phyloP scores from a whole-genome alignment of 1,140 invertebrate species.

The Scaptodrosophila lebanonensis region DNA sequence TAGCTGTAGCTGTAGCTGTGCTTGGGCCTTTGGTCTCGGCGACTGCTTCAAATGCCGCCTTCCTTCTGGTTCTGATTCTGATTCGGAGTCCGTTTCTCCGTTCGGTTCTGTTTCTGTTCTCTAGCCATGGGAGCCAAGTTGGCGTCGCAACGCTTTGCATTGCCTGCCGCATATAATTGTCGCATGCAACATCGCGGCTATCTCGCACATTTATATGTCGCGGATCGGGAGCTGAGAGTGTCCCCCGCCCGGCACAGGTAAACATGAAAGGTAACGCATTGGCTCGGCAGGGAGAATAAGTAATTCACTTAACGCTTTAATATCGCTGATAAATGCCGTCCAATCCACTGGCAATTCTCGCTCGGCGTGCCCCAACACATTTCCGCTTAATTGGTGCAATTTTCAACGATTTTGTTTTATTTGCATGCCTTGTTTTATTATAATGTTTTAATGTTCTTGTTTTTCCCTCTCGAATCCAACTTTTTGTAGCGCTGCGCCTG shows the following conservation, averaged over 20 bases:
- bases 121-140: slow-evolving; percentile 52
- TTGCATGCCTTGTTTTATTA: slow-evolving; percentile 42
- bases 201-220: slow-evolving; percentile 12
- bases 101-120: not conserved
- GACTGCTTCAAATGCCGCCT: slow-evolving; percentile 28
- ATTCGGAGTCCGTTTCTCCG: no score
- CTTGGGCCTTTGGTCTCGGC: slow-evolving; percentile 10
- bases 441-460: no score
- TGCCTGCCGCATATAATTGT: slow-evolving; percentile 64
- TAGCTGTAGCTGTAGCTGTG: slow-evolving; percentile 24
- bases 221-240: slow-evolving; percentile 3
- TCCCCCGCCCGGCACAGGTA: slow-evolving; percentile 26
- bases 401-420: slow-evolving; percentile 71
- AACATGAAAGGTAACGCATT: slow-evolving; percentile 72
- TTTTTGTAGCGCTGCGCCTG: not conserved
- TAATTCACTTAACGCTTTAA: slow-evolving; percentile 77
- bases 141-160: no score
- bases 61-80: no score
- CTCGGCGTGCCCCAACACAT: slow-evolving; percentile 29
- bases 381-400: slow-evolving; percentile 71
- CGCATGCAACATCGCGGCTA: slow-evolving; percentile 70
- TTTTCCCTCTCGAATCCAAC: no score
- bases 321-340: slow-evolving; percentile 73
- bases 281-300: slow-evolving; percentile 58
- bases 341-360: slow-evolving; percentile 21